phyloP scores from a whole-genome alignment of 2,113 vertebrate genomes.

The Sapajus apella region DNA sequence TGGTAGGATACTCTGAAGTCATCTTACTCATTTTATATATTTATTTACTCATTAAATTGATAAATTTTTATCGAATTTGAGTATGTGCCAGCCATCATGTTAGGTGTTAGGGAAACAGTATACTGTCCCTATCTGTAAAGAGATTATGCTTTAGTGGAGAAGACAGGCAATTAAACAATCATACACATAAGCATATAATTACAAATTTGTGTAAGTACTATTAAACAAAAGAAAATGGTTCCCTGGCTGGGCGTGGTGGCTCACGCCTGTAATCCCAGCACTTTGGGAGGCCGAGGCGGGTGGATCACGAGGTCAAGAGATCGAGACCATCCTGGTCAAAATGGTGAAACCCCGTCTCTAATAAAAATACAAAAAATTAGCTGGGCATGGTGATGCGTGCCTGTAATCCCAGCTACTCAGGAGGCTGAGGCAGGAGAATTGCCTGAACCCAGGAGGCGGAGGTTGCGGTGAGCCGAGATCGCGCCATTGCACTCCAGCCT shows the following conservation, averaged over 20 bases:
- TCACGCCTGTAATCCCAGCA: too few relatives aligned
- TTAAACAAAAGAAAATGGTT: background rate
- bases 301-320: too few relatives aligned
- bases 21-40: slow-evolving; percentile 15
- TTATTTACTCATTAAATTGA: slow-evolving; percentile 2
- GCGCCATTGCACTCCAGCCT: too few relatives aligned
- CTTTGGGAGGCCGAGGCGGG: too few relatives aligned
- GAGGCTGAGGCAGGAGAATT: too few relatives aligned
- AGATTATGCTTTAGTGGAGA: background rate
- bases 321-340: too few relatives aligned
- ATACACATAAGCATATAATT: background rate
- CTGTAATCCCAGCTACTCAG: too few relatives aligned
- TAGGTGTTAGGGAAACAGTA: background rate
- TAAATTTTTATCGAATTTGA: background rate
- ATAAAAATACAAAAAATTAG: too few relatives aligned
- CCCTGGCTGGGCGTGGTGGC: background rate
- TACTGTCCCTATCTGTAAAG: background rate
- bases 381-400: too few relatives aligned
- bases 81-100: background rate
- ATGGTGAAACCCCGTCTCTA: too few relatives aligned
- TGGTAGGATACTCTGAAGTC: background rate
- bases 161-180: slow-evolving; percentile 3
- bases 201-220: background rate
- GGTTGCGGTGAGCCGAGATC: too few relatives aligned
- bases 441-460: too few relatives aligned